Evolutionary conservation across 2,888 invertebrate genomes (phyloP), one percentile per base, ranked within the genome.

Genomic region (Microchrysa polita): DNA sequence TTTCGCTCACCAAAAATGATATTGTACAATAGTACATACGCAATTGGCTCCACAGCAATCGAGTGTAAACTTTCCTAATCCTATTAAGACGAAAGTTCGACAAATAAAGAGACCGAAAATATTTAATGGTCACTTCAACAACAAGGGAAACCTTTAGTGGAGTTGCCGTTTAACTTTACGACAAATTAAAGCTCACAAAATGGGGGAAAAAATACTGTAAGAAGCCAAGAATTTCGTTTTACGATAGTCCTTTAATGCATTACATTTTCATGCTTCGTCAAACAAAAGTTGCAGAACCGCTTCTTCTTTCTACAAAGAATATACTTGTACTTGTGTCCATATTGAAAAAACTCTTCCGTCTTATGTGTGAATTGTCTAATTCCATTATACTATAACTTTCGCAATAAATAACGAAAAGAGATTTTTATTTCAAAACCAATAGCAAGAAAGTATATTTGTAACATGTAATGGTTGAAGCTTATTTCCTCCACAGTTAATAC

Each of bases 301-400:
- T 40, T 16, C 61, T 14, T 61, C 61, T 9, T 48, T 61, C 16
- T n/a, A n/a, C n/a, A n/a, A n/a, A n/a, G n/a, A n/a, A n/a, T n/a
- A n/a, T n/a, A n/a, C n/a, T n/a, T n/a, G n/a, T n/a, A n/a, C n/a
- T 14, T 16, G 40, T 5, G 5, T 61, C 60, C 61, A 40, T 61
- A 1, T 40, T n/a, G 7, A 18, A 34, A 34, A 10, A 42, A 14
- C 61, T 2, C 12, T 48, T 48, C 16, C 5, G 16, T n/a, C 10
- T 48, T 10, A 10, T 61, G 40, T 40, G 40, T 61, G 61, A 61
- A 61, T 23, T 61, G 61, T 61, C 61, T 61, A 61, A 61, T 61
- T 61, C 61, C 61, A 61, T 40, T 61, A 34, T 61, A 61, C 40
- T 61, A n/a, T n/a, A 61, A 61, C 61, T 61, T 61, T 61, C 16